Evolutionary conservation across 2,113 vertebrate species (phyloP).

Genomic region (Cyanoramphus novaezelandiae): DNA sequence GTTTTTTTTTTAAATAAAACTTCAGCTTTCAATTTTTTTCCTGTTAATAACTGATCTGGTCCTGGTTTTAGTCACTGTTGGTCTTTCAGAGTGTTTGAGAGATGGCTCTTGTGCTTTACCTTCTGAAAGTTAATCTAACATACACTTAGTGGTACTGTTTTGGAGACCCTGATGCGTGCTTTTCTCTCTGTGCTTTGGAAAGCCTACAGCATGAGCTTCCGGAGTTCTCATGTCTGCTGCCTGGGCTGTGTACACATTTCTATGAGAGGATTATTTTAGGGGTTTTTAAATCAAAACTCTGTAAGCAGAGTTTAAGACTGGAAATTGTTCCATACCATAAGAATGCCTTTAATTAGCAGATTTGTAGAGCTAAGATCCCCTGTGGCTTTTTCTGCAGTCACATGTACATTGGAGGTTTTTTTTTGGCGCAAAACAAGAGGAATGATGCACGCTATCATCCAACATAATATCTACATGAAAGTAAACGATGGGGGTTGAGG

Average conservation of each 20-base stretch:
- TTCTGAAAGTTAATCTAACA: neutral
- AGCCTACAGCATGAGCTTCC: neutral
- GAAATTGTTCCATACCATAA: neutral
- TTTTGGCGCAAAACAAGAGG: neutral
- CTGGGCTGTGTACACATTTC: neutral
- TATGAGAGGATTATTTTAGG: neutral
- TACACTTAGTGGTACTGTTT: neutral
- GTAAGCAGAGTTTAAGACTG: neutral
- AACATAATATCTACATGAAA: neutral
- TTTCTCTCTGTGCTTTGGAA: neutral
- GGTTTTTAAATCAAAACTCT: neutral
- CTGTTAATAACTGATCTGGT: neutral
- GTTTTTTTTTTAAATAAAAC: neutral
- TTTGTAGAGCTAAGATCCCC: neutral
- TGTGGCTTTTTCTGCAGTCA: neutral
- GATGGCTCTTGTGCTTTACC: neutral
- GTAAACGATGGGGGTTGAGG: neutral
- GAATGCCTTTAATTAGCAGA: neutral
- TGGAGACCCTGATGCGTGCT: neutral
- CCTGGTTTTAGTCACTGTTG: neutral
- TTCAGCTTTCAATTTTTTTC: neutral
- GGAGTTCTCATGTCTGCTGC: neutral
- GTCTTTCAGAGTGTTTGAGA: neutral
- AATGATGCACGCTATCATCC: neutral
- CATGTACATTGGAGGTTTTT: neutral